A percentile compares a stretch with the other conserved stretches of the same genome.
These are phyloP conservation scores for Petrophora chlorosata DNA, from an alignment of 2,888 invertebrate genomes.

Conservation along the genomic window DNA sequence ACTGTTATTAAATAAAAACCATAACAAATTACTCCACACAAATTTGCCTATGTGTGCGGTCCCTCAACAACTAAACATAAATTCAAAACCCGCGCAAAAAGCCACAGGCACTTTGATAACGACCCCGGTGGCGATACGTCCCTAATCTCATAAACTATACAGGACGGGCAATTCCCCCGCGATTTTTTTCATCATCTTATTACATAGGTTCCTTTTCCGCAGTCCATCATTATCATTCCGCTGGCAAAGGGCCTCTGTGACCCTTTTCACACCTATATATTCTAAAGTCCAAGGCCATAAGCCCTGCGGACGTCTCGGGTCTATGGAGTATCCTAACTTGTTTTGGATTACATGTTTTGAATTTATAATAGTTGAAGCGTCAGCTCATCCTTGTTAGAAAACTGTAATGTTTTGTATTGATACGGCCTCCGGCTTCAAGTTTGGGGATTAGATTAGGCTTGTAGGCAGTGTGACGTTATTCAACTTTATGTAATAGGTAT, in stretches of 20 bases:
- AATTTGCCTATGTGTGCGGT: too few relatives aligned
- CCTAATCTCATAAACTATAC: conserved; percentile 20
- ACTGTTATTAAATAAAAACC: too few relatives aligned
- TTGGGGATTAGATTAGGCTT: conserved; percentile 15
- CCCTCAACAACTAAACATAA: too few relatives aligned
- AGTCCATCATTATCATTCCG: conserved; percentile 33
- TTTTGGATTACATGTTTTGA: conserved; percentile 36
- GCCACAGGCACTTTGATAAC: conserved; percentile 5
- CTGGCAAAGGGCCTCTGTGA: conserved; percentile 12
- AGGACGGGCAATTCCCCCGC: conserved; percentile 10
- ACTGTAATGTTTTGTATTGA: conserved; percentile 26
- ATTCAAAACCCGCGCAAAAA: conserved; percentile 5
- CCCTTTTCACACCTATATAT: conserved; percentile 35
- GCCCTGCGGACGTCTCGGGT: conserved; percentile 17
- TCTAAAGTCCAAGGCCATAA: conserved; percentile 25
- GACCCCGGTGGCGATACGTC: conserved; percentile 10
- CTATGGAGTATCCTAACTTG: conserved; percentile 32
- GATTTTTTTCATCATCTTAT: conserved; percentile 23
- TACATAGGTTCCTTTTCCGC: conserved; percentile 16
- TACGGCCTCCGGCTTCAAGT: conserved; percentile 14
- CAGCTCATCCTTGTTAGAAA: conserved; percentile 25
- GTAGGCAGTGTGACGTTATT: conserved; percentile 5
- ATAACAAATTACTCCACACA: too few relatives aligned
- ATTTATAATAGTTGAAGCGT: conserved; percentile 32
- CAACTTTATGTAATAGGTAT: conserved; percentile 10